These are phyloP conservation scores for Drosophila quinaria DNA, from an alignment of 2,888 invertebrate species.

Conservation along the genomic window DNA sequence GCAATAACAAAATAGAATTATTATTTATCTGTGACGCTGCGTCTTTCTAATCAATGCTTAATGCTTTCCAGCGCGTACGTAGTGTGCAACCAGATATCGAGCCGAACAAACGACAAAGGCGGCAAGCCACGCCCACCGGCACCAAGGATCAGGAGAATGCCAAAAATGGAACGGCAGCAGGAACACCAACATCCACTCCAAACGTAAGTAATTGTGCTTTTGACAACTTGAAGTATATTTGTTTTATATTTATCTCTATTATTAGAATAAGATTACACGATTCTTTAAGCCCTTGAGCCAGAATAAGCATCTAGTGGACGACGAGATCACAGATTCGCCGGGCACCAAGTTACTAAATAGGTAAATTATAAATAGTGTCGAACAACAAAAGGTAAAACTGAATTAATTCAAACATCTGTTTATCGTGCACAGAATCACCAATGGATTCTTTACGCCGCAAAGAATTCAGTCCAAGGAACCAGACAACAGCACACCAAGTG, in stretches of 20 bases:
- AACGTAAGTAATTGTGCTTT: constrained; percentile 51
- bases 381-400: background rate
- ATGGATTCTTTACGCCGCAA: constrained; percentile 65
- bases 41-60: constrained; percentile 23
- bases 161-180: constrained; percentile 33
- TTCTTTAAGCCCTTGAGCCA: constrained; percentile 71
- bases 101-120: constrained; percentile 73
- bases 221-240: background rate
- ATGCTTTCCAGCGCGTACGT: constrained; percentile 82
- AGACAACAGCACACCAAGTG: background rate
- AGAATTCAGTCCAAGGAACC: constrained; percentile 1
- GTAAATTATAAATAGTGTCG: constrained; percentile 46
- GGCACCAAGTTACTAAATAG: constrained; percentile 75
- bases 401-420: background rate
- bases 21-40: constrained; percentile 37
- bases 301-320: constrained; percentile 30
- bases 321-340: constrained; percentile 69
- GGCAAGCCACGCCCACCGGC: constrained; percentile 60
- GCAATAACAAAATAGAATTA: constrained; percentile 36
- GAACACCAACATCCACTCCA: constrained; percentile 56
- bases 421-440: constrained; percentile 63
- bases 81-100: constrained; percentile 84
- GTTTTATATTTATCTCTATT: background rate
- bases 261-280: constrained; percentile 80
- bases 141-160: constrained; percentile 39